Conservation (phyloP, 2,113 vertebrate species). For the Erinaceus europaeus region DNA sequence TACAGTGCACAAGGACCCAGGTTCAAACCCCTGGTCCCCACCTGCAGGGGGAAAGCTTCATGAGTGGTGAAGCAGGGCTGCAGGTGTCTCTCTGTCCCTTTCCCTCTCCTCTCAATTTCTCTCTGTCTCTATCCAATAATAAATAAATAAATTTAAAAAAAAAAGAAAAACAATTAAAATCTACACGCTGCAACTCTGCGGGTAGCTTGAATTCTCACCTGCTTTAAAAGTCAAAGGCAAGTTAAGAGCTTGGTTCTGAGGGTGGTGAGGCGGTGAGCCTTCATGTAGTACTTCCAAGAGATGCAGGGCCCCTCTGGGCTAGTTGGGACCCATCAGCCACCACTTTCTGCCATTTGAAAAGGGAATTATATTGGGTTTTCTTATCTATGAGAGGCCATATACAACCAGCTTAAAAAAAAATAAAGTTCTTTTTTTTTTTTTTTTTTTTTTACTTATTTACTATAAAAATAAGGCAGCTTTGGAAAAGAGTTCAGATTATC, state of each 20-base stretch:
- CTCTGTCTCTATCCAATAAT: too few relatives aligned
- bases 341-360: background rate
- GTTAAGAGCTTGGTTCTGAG: background rate
- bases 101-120: too few relatives aligned
- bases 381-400: background rate
- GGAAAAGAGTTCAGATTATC: constrained; percentile 1
- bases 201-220: background rate
- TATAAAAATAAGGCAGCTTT: too few relatives aligned
- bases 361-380: background rate
- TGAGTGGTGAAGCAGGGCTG: too few relatives aligned
- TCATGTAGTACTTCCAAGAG: background rate
- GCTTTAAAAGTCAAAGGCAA: background rate
- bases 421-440: too few relatives aligned
- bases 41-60: too few relatives aligned
- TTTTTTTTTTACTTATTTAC: too few relatives aligned
- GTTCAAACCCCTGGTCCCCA: too few relatives aligned
- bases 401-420: background rate
- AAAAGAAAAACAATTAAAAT: too few relatives aligned
- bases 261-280: background rate
- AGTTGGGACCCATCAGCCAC: background rate
- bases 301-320: background rate
- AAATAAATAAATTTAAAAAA: too few relatives aligned
- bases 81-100: too few relatives aligned
- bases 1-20: too few relatives aligned
- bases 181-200: background rate